Percentiles rank a stretch among this genome's conserved stretches.
Evolutionary conservation across 35 echinoderm and acorn worm genomes (phyloP).

Genomic region (Amphiura filiformis): DNA sequence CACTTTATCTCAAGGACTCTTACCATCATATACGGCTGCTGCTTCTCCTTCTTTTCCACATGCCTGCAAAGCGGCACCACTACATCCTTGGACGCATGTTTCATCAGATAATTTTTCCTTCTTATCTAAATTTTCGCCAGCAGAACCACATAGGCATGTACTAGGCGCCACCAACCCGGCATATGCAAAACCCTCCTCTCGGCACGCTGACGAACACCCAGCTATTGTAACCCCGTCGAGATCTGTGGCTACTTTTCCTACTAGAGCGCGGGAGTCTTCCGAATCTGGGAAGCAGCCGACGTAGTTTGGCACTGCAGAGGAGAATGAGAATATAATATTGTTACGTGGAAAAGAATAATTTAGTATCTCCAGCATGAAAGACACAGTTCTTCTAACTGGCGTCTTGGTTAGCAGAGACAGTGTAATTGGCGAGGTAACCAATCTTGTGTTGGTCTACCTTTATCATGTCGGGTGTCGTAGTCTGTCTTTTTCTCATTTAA

Average conservation of each 20-base stretch:
- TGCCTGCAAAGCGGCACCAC: background rate
- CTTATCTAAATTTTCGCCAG: background rate
- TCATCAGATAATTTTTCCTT: background rate
- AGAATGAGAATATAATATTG: no score
- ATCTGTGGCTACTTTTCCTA: background rate
- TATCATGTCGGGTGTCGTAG: no score
- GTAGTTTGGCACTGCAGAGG: no score
- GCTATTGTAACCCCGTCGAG: background rate
- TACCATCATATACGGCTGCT: constrained; percentile 26
- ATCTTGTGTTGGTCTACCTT: no score
- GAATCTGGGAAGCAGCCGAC: background rate
- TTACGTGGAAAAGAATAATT: no score
- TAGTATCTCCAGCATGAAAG: no score
- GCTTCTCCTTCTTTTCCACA: background rate
- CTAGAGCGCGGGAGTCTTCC: background rate
- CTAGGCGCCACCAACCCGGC: background rate
- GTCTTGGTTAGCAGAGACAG: no score
- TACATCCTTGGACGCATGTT: background rate
- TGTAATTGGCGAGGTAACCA: no score
- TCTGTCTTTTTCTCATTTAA: background rate
- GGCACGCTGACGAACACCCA: background rate
- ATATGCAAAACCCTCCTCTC: background rate
- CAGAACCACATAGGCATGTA: background rate
- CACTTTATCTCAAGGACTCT: no score
- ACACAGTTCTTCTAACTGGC: no score